phyloP scores from a whole-genome alignment of 2,113 vertebrate species.

The Taxidea taxus region DNA sequence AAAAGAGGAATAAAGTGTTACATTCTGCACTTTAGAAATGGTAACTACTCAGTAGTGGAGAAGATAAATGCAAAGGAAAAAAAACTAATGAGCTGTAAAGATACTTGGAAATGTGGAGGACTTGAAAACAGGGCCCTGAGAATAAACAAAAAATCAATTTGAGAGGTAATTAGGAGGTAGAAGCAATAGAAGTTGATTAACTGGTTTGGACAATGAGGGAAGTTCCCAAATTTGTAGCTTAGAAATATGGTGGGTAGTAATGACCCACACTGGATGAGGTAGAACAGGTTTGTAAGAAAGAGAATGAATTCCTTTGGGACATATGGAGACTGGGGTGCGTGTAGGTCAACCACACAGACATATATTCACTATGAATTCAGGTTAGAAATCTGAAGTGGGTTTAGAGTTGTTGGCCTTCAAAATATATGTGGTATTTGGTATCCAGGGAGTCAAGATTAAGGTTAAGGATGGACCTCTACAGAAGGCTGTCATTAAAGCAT shows the following conservation, averaged over 20 bases:
- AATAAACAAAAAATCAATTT: neutral
- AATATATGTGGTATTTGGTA: neutral
- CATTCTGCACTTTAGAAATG: neutral
- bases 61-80: neutral
- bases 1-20: slow-evolving; percentile 3
- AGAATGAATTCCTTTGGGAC: neutral
- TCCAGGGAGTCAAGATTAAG: neutral
- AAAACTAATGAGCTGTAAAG: neutral
- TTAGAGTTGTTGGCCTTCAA: neutral
- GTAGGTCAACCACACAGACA: neutral
- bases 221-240: neutral
- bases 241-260: neutral
- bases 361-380: neutral
- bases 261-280: neutral
- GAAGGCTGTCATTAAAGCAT: neutral
- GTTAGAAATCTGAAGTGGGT: neutral
- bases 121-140: neutral
- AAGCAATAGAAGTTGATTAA: neutral
- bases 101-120: neutral
- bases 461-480: neutral
- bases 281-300: neutral
- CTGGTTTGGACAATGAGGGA: neutral
- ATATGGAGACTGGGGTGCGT: neutral
- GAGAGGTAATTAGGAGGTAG: neutral
- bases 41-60: neutral